Conservation (phyloP, 2,888 invertebrate genomes). For the Zelleria hepariella region DNA sequence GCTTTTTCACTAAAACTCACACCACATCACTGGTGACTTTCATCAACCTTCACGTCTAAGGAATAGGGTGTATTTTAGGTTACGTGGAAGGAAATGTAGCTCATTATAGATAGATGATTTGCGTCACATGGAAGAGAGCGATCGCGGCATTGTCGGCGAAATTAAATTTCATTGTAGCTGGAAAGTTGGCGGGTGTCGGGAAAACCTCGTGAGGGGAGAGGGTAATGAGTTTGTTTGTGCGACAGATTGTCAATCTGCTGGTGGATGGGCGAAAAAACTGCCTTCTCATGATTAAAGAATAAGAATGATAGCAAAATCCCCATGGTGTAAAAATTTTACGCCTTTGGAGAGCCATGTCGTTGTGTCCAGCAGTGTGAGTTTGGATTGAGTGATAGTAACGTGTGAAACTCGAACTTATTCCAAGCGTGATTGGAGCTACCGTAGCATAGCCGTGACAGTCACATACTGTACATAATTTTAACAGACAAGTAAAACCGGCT, state of each 20-base stretch:
- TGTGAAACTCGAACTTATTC: too few relatives aligned
- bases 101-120: slow-evolving; percentile 5
- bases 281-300: neutral
- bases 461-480: too few relatives aligned
- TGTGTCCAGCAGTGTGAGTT: too few relatives aligned
- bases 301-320: neutral
- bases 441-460: too few relatives aligned
- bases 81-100: neutral
- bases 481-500: too few relatives aligned
- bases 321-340: neutral
- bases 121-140: slow-evolving; percentile 15
- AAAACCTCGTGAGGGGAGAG: neutral
- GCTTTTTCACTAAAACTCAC: slow-evolving; percentile 5
- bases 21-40: neutral
- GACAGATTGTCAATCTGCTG: neutral
- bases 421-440: too few relatives aligned
- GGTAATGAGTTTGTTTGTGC: neutral
- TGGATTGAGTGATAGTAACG: too few relatives aligned
- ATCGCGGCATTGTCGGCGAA: slow-evolving; percentile 27
- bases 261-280: neutral
- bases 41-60: neutral
- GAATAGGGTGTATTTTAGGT: neutral
- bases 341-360: too few relatives aligned
- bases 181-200: neutral
- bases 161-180: slow-evolving; percentile 40